Conservation (phyloP, 1,140 invertebrate species). For the Hyles euphorbiae region DNA sequence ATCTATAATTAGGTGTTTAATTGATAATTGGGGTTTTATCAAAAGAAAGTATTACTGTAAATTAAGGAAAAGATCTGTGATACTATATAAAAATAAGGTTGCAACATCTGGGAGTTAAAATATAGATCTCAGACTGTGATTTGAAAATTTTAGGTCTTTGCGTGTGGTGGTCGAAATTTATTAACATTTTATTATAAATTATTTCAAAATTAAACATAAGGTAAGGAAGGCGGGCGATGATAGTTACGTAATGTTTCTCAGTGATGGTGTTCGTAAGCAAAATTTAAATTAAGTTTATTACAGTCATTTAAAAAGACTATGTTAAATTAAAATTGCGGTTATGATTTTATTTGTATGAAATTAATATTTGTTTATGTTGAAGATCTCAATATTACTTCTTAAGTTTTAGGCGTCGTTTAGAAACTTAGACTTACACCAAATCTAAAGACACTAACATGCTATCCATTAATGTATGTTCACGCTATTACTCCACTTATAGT, state of each 20-base stretch:
- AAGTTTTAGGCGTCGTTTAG: constrained; percentile 24
- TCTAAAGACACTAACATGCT: too few relatives aligned
- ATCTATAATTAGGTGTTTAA: constrained; percentile 30
- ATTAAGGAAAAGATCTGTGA: constrained; percentile 67
- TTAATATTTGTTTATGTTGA: constrained; percentile 1
- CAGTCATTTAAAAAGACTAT: too few relatives aligned
- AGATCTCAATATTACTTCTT: constrained; percentile 28
- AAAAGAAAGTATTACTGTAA: constrained; percentile 64
- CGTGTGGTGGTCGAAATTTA: background rate
- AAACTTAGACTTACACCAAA: constrained; percentile 8
- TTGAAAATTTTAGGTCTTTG: constrained; percentile 24
- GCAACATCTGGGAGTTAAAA: constrained; percentile 62
- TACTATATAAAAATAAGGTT: constrained; percentile 60
- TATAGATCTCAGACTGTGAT: constrained; percentile 67
- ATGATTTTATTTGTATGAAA: constrained; percentile 1
- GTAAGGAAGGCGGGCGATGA: constrained; percentile 1
- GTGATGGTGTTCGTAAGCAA: too few relatives aligned
- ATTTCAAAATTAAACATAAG: constrained; percentile 1
- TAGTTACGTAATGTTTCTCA: background rate
- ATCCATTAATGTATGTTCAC: background rate
- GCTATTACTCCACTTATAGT: background rate
- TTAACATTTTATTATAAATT: constrained; percentile 5
- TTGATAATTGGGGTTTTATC: constrained; percentile 33
- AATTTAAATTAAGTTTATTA: too few relatives aligned
- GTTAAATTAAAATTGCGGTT: background rate